These are phyloP conservation scores for Protonibea diacanthus DNA, from an alignment of 2,797 vertebrate species.

Conservation along the genomic window DNA sequence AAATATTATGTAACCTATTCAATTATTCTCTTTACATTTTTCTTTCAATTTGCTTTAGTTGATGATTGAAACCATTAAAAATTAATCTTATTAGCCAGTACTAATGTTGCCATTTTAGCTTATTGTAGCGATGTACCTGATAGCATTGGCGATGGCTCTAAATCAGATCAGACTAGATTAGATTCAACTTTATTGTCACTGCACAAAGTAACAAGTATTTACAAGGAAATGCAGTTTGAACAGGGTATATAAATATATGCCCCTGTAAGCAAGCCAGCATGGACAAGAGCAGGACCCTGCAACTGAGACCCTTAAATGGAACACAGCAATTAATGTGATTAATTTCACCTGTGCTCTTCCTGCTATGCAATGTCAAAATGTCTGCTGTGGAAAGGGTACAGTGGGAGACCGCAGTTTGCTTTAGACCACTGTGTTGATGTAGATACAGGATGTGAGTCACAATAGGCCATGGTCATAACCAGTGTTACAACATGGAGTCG, in stretches of 20 bases:
- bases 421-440: not conserved
- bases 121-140: too few relatives aligned
- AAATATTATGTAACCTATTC: not conserved
- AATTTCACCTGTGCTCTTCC: not conserved
- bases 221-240: too few relatives aligned
- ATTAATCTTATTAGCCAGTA: not conserved
- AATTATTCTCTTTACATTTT: not conserved
- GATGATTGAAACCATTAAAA: not conserved
- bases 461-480: not conserved
- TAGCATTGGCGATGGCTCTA: too few relatives aligned
- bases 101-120: not conserved
- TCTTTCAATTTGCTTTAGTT: not conserved
- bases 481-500: not conserved
- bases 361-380: not conserved
- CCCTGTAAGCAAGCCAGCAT: not conserved
- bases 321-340: not conserved
- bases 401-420: not conserved
- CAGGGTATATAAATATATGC: too few relatives aligned
- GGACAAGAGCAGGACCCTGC: not conserved
- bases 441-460: not conserved
- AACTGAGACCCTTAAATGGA: not conserved
- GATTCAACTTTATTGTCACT: too few relatives aligned
- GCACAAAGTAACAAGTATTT: too few relatives aligned
- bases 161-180: too few relatives aligned
- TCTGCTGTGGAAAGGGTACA: not conserved